Base-by-base conservation (phyloP, 1,140 invertebrate genomes). In the Lasioglossum albipes region DNA sequence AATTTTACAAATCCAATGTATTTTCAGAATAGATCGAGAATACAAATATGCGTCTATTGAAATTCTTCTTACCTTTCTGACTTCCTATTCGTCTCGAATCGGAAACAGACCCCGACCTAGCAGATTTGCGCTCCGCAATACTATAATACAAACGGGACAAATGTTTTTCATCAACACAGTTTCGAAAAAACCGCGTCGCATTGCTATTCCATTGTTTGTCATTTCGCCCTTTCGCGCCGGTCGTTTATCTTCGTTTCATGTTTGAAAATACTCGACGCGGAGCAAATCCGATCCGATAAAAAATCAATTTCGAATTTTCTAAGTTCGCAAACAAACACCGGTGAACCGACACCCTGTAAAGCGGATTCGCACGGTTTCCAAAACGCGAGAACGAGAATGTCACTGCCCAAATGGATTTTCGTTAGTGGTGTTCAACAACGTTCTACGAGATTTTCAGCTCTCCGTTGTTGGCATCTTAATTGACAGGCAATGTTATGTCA, bases 301-400 rank as follows among this genome's bases (percentile, higher is more conserved):
- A 79, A 73, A 71, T 78, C 49, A 78, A 78, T 78, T 62, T 71
- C 9, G 10, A 71, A 72, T 41, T 20, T 64, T n/a, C 68, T 62
- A 59, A n/a, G 75, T 71, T 64, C 52, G 45, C 52, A 10, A 57
- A 62, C n/a, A 52, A 36, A 52, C n/a, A 12, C n/a, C 5, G 41
- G 7, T 16, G 3, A 69, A 61, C 41, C 16, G 62, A 72, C 49
- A 71, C 42, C 27, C 20, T 20, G 41, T 10, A 41, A 52, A 72
- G 71, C n/a, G 41, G 36, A 78, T 71, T 13, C n/a, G n/a, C 27
- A 62, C 59, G 31, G 22, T 36, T 10, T 62, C 42, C 7, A 12
- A 13, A 36, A 57, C 67, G 5, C 18, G 16, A 49, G 16, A 62
- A 5, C 22, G 45, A 27, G 12, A 36, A 20, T 59, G 41, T 45